Percentiles rank a stretch among this genome's conserved stretches.
Conservation (phyloP, 2,797 vertebrate genomes). For the Protonibea diacanthus region DNA sequence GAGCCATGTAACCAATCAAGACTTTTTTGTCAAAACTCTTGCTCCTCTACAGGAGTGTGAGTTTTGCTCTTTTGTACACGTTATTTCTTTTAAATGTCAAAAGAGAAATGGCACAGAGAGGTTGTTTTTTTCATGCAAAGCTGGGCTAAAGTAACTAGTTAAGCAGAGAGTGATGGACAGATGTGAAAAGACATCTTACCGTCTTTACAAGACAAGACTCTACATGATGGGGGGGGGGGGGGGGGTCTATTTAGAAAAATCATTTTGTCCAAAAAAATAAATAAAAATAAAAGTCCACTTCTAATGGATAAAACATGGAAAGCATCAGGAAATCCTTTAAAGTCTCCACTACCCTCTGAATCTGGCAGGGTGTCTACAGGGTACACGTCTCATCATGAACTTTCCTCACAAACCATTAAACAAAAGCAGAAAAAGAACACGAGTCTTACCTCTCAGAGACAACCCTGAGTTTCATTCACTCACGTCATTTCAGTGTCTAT, state of each 20-base stretch:
- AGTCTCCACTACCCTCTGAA: slow-evolving; percentile 60
- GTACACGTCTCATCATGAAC: slow-evolving; percentile 54
- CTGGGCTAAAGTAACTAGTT: background rate
- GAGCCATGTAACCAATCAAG: background rate
- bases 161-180: background rate
- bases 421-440: background rate
- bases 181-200: slow-evolving; percentile 34
- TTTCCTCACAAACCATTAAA: slow-evolving; percentile 9
- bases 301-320: slow-evolving; percentile 4
- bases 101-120: background rate
- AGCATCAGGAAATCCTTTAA: slow-evolving; percentile 67
- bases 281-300: background rate
- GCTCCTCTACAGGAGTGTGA: background rate
- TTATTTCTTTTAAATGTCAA: background rate
- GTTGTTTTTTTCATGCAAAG: slow-evolving; percentile 18
- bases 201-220: background rate
- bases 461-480: slow-evolving; percentile 21
- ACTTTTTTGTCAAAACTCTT: background rate
- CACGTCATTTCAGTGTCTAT: slow-evolving; percentile 32
- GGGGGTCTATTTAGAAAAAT: slow-evolving; percentile 1
- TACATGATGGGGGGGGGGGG: background rate
- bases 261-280: background rate
- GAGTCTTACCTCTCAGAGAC: slow-evolving; percentile 51
- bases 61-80: background rate
- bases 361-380: slow-evolving; percentile 48